These are phyloP conservation scores for Dasypus novemcinctus DNA, from an alignment of 2,113 vertebrate species.

Conservation along the genomic window DNA sequence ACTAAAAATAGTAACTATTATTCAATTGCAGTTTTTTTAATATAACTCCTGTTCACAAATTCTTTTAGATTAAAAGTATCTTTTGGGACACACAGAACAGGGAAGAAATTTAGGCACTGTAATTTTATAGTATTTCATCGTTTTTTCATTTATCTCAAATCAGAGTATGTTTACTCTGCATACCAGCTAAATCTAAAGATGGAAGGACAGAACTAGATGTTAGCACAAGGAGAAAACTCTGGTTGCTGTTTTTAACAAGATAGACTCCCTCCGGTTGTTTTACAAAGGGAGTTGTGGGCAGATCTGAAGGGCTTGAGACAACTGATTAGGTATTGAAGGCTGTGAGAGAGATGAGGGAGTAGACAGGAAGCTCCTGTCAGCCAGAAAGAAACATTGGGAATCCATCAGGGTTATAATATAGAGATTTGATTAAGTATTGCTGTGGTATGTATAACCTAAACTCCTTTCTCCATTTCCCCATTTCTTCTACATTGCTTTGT, in stretches of 20 bases:
- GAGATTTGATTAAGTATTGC: not conserved
- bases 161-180: not conserved
- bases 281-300: not conserved
- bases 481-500: not conserved
- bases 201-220: not conserved
- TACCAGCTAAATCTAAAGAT: slow-evolving; percentile 23
- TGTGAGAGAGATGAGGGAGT: not conserved
- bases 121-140: not conserved
- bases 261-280: not conserved
- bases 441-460: not conserved
- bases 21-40: not conserved
- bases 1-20: not conserved
- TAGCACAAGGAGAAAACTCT: not conserved
- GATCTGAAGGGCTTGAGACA: not conserved
- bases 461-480: not conserved
- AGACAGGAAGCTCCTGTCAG: not conserved
- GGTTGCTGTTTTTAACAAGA: not conserved
- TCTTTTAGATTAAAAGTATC: slow-evolving; percentile 17
- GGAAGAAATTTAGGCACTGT: not conserved
- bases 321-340: not conserved
- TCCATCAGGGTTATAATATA: not conserved
- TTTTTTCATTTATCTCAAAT: not conserved
- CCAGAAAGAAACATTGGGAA: not conserved
- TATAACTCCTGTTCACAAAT: slow-evolving; percentile 8
- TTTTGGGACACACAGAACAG: not conserved